Percentiles rank a stretch among this genome's conserved stretches.
These are phyloP conservation scores for Leuciscus waleckii DNA, from an alignment of 2,797 vertebrate species.

Conservation along the genomic window DNA sequence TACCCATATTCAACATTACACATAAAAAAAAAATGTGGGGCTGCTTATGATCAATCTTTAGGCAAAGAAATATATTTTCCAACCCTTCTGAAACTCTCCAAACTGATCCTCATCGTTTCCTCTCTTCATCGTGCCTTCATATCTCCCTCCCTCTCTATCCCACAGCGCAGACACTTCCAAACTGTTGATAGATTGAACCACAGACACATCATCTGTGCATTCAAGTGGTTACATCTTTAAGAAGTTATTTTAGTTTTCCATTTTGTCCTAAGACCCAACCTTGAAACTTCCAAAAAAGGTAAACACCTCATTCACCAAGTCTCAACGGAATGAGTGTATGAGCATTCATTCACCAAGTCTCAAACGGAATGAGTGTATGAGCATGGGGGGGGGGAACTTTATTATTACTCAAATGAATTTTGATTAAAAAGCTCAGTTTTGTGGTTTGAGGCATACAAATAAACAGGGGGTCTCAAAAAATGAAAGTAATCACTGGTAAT, in stretches of 20 bases:
- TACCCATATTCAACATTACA: background rate
- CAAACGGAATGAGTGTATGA: background rate
- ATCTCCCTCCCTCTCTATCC: background rate
- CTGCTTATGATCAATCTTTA: background rate
- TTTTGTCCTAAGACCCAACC: conserved; percentile 22
- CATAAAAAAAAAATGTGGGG: background rate
- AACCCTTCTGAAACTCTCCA: background rate
- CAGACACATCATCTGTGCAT: conserved; percentile 37
- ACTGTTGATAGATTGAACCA: conserved; percentile 13
- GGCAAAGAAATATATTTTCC: background rate
- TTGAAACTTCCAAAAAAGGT: conserved; percentile 16
- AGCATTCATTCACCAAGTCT: conserved; percentile 17
- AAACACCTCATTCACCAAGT: conserved; percentile 31
- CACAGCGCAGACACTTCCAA: conserved; percentile 18
- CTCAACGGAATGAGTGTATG: background rate
- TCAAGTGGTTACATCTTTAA: conserved; percentile 45
- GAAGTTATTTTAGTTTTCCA: conserved; percentile 47
- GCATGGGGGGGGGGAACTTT: background rate
- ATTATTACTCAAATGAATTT: conserved; percentile 21
- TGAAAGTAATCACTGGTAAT: conserved; percentile 1
- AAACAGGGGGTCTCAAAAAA: conserved; percentile 14
- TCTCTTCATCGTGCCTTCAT: background rate
- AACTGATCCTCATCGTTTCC: background rate
- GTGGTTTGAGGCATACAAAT: conserved; percentile 34
- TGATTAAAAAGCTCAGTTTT: conserved; percentile 37